Base-by-base conservation (phyloP, 1,140 invertebrate species). In the Drosophila oshimai region DNA sequence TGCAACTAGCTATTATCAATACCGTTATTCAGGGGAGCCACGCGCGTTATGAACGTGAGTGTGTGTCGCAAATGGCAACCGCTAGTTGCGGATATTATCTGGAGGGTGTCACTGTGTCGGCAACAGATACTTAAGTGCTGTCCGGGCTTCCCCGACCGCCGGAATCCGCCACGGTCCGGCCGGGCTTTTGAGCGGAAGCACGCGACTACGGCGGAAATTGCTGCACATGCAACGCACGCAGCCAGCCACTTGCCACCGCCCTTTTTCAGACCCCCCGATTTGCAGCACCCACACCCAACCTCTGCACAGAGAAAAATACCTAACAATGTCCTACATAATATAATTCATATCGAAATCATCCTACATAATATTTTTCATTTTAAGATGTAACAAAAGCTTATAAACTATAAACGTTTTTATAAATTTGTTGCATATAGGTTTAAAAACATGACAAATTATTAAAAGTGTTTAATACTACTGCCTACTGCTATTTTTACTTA, bases 81-180 rank as follows among this genome's bases (percentile, higher is more conserved):
- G 60, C 61, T 65, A 86, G 70, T 76, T 62, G 62, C 76, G 68
- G 76, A 81, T 87, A 76, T 87, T 86, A 87, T 76, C 72, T 47
- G 61, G 24, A 67, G 75, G 71, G 71, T 80, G 80, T 68, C 75
- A 80, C 71, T 54, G 22, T 58, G 70, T 39, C 37, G 47, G 49
- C 69, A 84, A 86, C 80, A 84, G 80, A 84, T 84, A 86, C 80
- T 84, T 84, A 84, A 84, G 71, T 80, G 57, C 65, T 54, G 60
- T 74, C 78, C 51, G 51, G 51, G 57, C 58, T 10, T 22, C 18
- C 24, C 42, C 28, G 9, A 24, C 13, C 45, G 44, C 13, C 34
- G 46, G 28, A 49, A 55, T 45, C 65, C 61, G 49, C 17, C 39
- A 36, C 49, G 12, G 29, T 20, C 33, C 72, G 61, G 58, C 45